phyloP scores from a whole-genome alignment of 2,888 invertebrate genomes.

The Tipula vernalis region DNA sequence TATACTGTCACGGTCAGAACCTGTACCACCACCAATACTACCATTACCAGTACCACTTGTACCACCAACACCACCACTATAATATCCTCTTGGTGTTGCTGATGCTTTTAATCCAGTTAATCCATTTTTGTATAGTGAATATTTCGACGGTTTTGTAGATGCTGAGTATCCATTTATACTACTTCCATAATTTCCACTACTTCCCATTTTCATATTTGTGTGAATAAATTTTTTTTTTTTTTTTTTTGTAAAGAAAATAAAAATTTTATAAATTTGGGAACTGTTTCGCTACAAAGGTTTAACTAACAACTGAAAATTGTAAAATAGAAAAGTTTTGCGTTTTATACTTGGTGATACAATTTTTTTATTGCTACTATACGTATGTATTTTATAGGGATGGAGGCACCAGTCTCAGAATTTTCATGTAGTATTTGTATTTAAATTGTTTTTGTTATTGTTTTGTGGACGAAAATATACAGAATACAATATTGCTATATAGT shows the following conservation, averaged over 20 bases:
- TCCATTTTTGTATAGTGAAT: conserved; percentile 8
- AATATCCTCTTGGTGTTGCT: conserved; percentile 5
- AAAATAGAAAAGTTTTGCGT: background rate
- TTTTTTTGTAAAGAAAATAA: background rate
- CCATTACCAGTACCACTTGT: background rate
- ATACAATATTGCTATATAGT: background rate
- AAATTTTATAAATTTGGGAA: background rate
- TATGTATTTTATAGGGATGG: background rate
- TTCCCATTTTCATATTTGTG: conserved; percentile 9
- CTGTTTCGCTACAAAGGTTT: background rate
- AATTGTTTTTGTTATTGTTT: background rate
- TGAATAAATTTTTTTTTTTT: background rate
- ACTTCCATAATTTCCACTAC: conserved; percentile 5
- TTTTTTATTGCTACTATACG: background rate
- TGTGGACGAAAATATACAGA: background rate
- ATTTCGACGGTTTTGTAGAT: background rate
- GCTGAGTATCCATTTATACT: background rate
- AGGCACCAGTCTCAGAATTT: background rate
- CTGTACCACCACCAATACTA: conserved; percentile 16
- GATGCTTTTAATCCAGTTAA: conserved; percentile 7
- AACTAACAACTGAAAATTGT: background rate
- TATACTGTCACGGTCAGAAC: conserved; percentile 30
- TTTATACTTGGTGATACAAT: background rate
- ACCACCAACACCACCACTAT: background rate
- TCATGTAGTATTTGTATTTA: background rate